Evolutionary conservation across 2,113 vertebrate species (phyloP), one percentile per base, ranked within the genome.

Genomic region (Scatophagus argus): DNA sequence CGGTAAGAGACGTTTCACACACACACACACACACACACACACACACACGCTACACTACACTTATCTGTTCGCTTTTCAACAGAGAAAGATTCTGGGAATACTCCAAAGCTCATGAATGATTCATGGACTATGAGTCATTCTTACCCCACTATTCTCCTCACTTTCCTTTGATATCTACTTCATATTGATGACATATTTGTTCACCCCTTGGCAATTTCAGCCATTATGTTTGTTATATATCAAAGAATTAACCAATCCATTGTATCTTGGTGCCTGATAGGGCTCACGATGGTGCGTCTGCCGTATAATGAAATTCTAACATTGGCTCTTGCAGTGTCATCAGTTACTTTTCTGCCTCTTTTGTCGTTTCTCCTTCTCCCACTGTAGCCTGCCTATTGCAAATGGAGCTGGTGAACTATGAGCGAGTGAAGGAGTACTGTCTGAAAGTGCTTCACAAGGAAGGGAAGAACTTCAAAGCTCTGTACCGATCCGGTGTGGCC

Each of bases 401-500:
- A 93, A 98, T 98, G 13, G 98, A 99, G 94, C 94, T 99, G 92
- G 98, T 99, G 77, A 99, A 99, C 92, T 99, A 99, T 0, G 98
- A 99, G 66, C 94, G 98, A 6, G 98, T 99, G 84, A 99, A 99
- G 90, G 98, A 99, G 61, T 99, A 99, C 83, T 99, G 98, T 74
- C 96, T 99, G 88, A 99, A 99, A 92, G 98, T 99, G 62, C 95
- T 99, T 23, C 95, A 96, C 92, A 99, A 98, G 79, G 98, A 99
- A 79, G 97, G 97, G 0, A 97, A 99, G 91, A 99, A 99, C 94
- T 98, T 99, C 95, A 99, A 99, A 92, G 98, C 98, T 0, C 95
- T 99, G 70, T 99, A 99, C 90, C 95, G 98, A 32, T 98, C 98
- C 0, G 98, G 98, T 0, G 98, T 99, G 87, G 97, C 98, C 0